Conservation (phyloP, 1,140 invertebrate genomes). For the Hypothenemus hampei region DNA sequence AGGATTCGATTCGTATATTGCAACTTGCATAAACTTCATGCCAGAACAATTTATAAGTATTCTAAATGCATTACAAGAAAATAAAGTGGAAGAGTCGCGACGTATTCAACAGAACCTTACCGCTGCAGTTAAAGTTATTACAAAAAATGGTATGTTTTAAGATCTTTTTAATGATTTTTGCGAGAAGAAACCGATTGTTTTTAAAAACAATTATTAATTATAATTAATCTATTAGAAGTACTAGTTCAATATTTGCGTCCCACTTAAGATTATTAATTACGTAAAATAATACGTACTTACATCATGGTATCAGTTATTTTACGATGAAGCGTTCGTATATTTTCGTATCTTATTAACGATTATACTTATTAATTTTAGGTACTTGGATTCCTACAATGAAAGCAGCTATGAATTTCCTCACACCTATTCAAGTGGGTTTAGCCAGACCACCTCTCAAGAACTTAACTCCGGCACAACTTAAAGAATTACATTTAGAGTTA, state of each 20-base stretch:
- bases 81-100: slow-evolving; percentile 41
- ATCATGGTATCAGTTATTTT: too few relatives aligned
- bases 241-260: too few relatives aligned
- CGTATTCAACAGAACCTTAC: slow-evolving; percentile 48
- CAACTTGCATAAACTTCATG: slow-evolving; percentile 59
- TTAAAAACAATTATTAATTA: too few relatives aligned
- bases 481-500: slow-evolving; percentile 15
- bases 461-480: slow-evolving; percentile 41
- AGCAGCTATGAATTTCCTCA: slow-evolving; percentile 55
- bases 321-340: neutral
- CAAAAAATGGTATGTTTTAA: slow-evolving; percentile 50
- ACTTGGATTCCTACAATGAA: slow-evolving; percentile 65
- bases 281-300: too few relatives aligned
- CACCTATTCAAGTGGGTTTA: slow-evolving; percentile 55
- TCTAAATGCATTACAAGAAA: slow-evolving; percentile 40
- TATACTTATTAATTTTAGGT: too few relatives aligned
- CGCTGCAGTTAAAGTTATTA: slow-evolving; percentile 43
- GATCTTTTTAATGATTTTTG: too few relatives aligned
- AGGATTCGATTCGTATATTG: slow-evolving; percentile 64
- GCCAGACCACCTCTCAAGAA: slow-evolving; percentile 51
- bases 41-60: slow-evolving; percentile 48
- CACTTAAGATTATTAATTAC: too few relatives aligned
- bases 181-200: too few relatives aligned
- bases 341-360: neutral
- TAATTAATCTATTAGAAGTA: too few relatives aligned